phyloP scores from a whole-genome alignment of 2,888 invertebrate species.

The Coelinius sp. region DNA sequence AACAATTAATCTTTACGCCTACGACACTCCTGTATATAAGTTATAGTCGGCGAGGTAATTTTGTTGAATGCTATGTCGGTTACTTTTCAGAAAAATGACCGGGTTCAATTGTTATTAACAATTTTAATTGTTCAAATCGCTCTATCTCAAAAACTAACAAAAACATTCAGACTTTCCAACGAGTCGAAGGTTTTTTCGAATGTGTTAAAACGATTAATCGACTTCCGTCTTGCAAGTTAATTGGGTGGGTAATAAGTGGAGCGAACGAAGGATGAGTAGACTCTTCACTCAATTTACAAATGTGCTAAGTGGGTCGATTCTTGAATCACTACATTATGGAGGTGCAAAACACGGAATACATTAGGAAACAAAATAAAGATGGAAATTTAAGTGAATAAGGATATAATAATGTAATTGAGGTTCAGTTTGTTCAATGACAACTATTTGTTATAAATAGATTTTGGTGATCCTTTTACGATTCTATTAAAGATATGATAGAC shows the following conservation, averaged over 20 bases:
- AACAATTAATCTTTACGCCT: too few species aligned
- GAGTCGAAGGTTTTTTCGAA: background rate
- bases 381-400: slow-evolving; percentile 7
- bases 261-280: slow-evolving; percentile 25
- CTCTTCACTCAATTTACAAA: slow-evolving; percentile 36
- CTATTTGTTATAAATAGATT: too few species aligned
- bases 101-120: too few species aligned
- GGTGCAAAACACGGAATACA: slow-evolving; percentile 34
- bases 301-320: slow-evolving; percentile 45
- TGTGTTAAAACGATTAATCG: background rate
- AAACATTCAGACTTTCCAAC: background rate
- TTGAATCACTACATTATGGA: slow-evolving; percentile 35
- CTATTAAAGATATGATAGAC: too few species aligned
- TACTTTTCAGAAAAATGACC: too few species aligned
- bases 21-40: too few species aligned
- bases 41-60: too few species aligned
- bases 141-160: too few species aligned
- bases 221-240: slow-evolving; percentile 5
- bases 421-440: too few species aligned
- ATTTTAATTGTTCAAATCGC: too few species aligned
- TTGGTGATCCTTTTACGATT: too few species aligned
- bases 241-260: slow-evolving; percentile 10
- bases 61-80: too few species aligned
- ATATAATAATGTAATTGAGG: background rate
- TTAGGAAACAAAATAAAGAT: background rate